Evolutionary conservation across 2,888 invertebrate species (phyloP).

Genomic region (Itoplectis maculator): DNA sequence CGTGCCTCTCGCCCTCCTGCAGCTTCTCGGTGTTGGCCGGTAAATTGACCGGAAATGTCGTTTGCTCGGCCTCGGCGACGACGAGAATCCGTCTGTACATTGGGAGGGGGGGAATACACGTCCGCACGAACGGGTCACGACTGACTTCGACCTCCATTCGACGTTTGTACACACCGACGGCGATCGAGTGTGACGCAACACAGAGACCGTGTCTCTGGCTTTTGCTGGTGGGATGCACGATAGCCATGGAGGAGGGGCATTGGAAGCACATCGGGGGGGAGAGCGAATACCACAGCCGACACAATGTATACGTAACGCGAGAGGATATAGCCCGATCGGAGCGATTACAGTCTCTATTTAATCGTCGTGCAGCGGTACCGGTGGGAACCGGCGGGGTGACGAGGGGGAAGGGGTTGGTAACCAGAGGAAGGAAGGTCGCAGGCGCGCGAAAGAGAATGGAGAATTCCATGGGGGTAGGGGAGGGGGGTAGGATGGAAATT

Average conservation of each 20-base stretch:
- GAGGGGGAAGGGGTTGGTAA: not conserved
- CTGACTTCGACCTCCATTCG: too few relatives aligned
- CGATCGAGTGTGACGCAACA: too few relatives aligned
- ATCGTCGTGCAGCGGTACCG: slow-evolving; percentile 47
- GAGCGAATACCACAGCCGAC: not conserved
- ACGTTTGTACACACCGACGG: too few relatives aligned
- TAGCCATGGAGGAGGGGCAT: not conserved
- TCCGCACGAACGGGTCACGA: too few relatives aligned
- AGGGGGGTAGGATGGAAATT: slow-evolving; percentile 64
- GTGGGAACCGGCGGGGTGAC: not conserved
- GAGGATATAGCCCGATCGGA: slow-evolving; percentile 2
- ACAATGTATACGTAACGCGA: not conserved
- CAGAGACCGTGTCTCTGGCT: too few relatives aligned
- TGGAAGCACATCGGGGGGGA: too few relatives aligned
- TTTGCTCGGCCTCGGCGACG: slow-evolving; percentile 38
- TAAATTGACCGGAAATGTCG: slow-evolving; percentile 71
- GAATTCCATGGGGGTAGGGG: slow-evolving; percentile 69
- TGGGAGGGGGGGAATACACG: not conserved
- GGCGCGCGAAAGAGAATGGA: slow-evolving; percentile 65
- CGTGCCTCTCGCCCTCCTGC: slow-evolving; percentile 35
- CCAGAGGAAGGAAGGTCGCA: slow-evolving; percentile 16
- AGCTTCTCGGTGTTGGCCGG: slow-evolving; percentile 50
- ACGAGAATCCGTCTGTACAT: slow-evolving; percentile 12
- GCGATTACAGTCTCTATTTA: slow-evolving; percentile 63
- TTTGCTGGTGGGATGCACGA: too few relatives aligned